Base-by-base conservation (phyloP, 23 tunicate species). In the Ascidia mentula region DNA sequence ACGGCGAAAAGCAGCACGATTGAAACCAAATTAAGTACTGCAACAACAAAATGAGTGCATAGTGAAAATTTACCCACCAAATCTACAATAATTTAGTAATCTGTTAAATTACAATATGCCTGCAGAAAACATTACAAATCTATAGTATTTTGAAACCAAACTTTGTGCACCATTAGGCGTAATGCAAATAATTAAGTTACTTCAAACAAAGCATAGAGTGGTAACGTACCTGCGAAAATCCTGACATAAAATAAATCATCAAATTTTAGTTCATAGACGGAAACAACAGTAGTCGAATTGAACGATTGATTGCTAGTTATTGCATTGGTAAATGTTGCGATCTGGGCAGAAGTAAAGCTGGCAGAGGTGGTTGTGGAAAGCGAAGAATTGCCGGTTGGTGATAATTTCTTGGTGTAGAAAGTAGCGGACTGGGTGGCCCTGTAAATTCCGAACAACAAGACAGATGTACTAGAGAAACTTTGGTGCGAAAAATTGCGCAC, bases 1-100 rank as follows among this genome's bases (percentile, higher is more conserved):
- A 85, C 75, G 9, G 60, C n/a, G 65, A 33, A 61, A 30, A 87
- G n/a, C 6, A 82, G n/a, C 1, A 76, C 20, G 32, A 40, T 78
- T 33, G 31, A 37, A 37, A 74, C 28, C 30, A 38, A 76, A 15
- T 36, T 60, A 20, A 79, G 33, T 8, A 46, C 82, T 77, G 7
- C 22, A 53, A 53, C 4, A 6, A 9, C 13, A 53, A 53, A 26
- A 53, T 5, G 13, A 9, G 13, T 20, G 65, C 7, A 5, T 53
- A n/a, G n/a, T n/a, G n/a, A n/a, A n/a, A n/a, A n/a, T n/a, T n/a
- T n/a, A n/a, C n/a, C n/a, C n/a, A n/a, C n/a, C n/a, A n/a, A n/a
- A n/a, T n/a, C n/a, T n/a, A n/a, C n/a, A n/a, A n/a, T n/a, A n/a
- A n/a, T n/a, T n/a, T n/a, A n/a, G n/a, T n/a, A n/a, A n/a, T n/a